Evolutionary conservation across 2,888 invertebrate species (phyloP).

Genomic region (Callimorpha dominula): DNA sequence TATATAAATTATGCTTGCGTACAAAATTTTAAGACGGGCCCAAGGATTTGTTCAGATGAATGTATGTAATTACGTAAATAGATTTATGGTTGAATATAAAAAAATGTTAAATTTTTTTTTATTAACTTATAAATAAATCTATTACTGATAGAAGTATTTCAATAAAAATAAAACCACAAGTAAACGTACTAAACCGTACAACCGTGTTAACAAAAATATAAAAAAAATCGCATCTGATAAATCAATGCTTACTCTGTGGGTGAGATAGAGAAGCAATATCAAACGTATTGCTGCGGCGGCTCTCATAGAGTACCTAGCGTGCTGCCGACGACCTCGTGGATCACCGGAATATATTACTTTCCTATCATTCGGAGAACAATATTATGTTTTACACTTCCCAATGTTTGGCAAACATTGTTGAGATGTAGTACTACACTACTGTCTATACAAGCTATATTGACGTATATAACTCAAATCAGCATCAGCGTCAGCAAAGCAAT

Average conservation of each 20-base stretch:
- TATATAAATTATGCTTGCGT: too few relatives aligned
- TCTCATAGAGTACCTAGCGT: constrained; percentile 47
- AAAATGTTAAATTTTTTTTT: too few relatives aligned
- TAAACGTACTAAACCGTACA: not conserved
- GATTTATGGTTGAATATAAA: too few relatives aligned
- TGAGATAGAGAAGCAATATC: constrained; percentile 62
- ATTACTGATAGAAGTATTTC: too few relatives aligned
- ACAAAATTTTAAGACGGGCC: too few relatives aligned
- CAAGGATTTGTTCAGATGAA: too few relatives aligned
- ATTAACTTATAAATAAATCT: too few relatives aligned
- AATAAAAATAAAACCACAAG: too few relatives aligned
- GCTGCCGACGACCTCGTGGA: constrained; percentile 39
- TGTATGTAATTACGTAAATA: too few relatives aligned
- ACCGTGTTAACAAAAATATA: not conserved
- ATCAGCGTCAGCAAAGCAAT: too few relatives aligned
- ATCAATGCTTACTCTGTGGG: constrained; percentile 28
- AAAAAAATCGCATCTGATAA: constrained; percentile 8
- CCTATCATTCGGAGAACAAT: constrained; percentile 21
- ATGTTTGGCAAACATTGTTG: constrained; percentile 5
- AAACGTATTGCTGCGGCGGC: constrained; percentile 64
- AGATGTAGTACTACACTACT: not conserved
- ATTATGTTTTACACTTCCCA: constrained; percentile 24
- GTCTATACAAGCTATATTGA: too few relatives aligned
- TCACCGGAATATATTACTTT: constrained; percentile 51
- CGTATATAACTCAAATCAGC: too few relatives aligned